These are phyloP conservation scores for Anhinga anhinga DNA, from an alignment of 2,113 vertebrate species.

Conservation along the genomic window DNA sequence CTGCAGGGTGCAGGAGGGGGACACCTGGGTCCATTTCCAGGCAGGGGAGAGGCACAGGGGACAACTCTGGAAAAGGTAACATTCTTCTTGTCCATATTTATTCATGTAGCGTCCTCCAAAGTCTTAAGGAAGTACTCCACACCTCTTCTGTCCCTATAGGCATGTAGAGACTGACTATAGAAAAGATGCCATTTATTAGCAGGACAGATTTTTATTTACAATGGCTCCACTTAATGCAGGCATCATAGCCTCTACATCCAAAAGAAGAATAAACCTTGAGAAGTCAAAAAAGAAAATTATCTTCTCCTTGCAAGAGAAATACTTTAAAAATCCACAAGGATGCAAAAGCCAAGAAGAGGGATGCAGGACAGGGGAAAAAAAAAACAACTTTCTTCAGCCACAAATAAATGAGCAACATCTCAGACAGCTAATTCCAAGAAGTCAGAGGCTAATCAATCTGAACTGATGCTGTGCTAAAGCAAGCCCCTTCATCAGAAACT, in stretches of 20 bases:
- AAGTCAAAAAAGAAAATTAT: slow-evolving; percentile 52
- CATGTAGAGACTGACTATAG: not conserved
- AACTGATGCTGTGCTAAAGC: not conserved
- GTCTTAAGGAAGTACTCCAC: not conserved
- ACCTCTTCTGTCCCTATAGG: not conserved
- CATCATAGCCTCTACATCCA: not conserved
- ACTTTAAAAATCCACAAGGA: not conserved
- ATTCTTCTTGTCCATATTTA: not conserved
- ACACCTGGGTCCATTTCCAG: not conserved
- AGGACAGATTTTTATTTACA: slow-evolving; percentile 42
- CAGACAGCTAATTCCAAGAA: not conserved
- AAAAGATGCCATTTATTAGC: slow-evolving; percentile 30
- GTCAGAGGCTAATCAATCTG: not conserved
- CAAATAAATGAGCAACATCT: not conserved
- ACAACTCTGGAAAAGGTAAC: not conserved
- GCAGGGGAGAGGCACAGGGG: not conserved
- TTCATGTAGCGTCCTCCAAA: not conserved
- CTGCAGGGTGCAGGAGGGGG: not conserved
- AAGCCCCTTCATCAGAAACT: not conserved
- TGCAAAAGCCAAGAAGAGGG: not conserved
- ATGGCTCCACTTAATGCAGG: slow-evolving; percentile 17
- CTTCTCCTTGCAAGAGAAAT: not conserved
- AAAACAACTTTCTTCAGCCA: not conserved
- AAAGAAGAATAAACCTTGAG: not conserved
- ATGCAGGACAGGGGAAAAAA: not conserved